phyloP scores from a whole-genome alignment of 2,888 invertebrate genomes.

The Pyrochroa serraticornis region DNA sequence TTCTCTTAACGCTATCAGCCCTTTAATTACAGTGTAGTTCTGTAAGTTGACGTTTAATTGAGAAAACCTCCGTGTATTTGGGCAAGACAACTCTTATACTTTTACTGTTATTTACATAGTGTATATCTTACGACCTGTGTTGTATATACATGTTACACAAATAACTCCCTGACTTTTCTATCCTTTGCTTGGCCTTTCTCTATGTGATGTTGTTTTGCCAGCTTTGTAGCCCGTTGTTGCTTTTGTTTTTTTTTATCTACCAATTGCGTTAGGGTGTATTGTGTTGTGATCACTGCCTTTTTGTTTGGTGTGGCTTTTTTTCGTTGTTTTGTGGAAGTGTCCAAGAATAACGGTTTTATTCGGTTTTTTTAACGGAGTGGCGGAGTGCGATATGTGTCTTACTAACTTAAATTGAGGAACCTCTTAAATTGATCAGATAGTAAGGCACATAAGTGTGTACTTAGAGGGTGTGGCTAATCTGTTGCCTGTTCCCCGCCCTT shows the following conservation, averaged over 20 bases:
- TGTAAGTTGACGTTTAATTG: not conserved
- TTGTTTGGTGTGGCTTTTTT: conserved; percentile 20
- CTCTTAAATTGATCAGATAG: conserved; percentile 13
- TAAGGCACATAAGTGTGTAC: conserved; percentile 34
- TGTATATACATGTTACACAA: conserved; percentile 43
- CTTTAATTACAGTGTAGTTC: too few relatives aligned
- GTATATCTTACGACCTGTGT: not conserved
- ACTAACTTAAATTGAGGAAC: conserved; percentile 11
- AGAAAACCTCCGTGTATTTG: conserved; percentile 4
- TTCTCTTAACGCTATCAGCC: too few relatives aligned
- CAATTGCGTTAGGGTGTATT: conserved; percentile 40
- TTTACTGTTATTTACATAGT: not conserved
- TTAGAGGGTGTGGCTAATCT: conserved; percentile 58
- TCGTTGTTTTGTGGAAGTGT: conserved; percentile 23
- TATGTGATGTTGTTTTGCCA: conserved; percentile 48
- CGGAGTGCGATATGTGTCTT: conserved; percentile 26
- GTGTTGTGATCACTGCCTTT: conserved; percentile 32
- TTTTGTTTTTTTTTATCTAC: conserved; percentile 27
- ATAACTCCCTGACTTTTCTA: conserved; percentile 31
- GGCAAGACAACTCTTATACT: not conserved
- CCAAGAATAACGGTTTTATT: conserved; percentile 14
- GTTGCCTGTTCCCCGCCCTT: conserved; percentile 59
- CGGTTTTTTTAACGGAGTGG: too few relatives aligned
- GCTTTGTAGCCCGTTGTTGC: conserved; percentile 46
- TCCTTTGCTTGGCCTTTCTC: conserved; percentile 50